Percentiles rank a stretch among this genome's conserved stretches.
phyloP scores from a whole-genome alignment of 2,888 invertebrate genomes.

The Lasioglossum morio region DNA sequence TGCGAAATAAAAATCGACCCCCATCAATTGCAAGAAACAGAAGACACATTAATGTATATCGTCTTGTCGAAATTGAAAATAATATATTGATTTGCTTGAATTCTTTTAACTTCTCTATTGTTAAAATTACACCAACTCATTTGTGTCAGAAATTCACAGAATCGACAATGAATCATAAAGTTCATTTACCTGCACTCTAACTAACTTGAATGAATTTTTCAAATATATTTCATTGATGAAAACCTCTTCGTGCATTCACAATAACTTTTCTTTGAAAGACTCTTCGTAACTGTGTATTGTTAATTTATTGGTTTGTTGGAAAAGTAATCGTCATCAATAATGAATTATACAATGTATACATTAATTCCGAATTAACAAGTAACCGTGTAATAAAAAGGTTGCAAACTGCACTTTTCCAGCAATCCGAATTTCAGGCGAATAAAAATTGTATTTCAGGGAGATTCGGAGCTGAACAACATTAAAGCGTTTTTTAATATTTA shows the following conservation, averaged over 20 bases:
- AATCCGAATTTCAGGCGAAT: not conserved
- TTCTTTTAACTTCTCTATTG: not conserved
- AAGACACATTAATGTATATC: not conserved
- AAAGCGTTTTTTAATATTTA: not conserved
- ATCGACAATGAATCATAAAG: not conserved
- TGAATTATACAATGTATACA: not conserved
- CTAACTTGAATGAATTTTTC: too few relatives aligned
- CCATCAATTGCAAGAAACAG: too few relatives aligned
- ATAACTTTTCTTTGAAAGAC: not conserved
- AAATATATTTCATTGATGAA: not conserved
- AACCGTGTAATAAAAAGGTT: not conserved
- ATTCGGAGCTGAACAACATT: not conserved
- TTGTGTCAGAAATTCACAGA: too few relatives aligned
- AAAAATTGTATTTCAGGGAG: not conserved
- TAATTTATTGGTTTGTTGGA: not conserved
- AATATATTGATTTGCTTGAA: too few relatives aligned
- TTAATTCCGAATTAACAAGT: not conserved
- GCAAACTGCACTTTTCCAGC: not conserved
- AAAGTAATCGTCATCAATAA: not conserved
- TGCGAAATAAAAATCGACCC: too few relatives aligned
- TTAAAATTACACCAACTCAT: not conserved
- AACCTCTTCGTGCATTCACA: not conserved
- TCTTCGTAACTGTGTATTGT: not conserved
- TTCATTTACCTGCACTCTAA: not conserved
- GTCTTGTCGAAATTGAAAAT: not conserved